Evolutionary conservation across 2,797 vertebrate genomes (phyloP).

Genomic region (Sciaenops ocellatus): DNA sequence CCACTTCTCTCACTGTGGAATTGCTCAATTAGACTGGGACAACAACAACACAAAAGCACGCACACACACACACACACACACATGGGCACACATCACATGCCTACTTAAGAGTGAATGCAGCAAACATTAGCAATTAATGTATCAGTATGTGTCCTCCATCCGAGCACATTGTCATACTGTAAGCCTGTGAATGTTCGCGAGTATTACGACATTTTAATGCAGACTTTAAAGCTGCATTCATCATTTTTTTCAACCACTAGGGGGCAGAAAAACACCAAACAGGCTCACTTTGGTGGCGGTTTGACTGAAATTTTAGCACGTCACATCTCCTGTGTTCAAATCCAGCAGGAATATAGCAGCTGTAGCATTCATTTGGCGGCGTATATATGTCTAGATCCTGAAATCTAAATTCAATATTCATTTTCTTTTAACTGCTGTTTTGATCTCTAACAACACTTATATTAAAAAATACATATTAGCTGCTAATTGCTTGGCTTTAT

Average conservation of each 20-base stretch:
- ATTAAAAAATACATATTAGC: neutral
- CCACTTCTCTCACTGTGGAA: slow-evolving; percentile 56
- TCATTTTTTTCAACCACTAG: neutral
- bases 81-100: slow-evolving; percentile 22
- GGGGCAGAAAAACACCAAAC: slow-evolving; percentile 1
- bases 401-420: neutral
- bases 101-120: slow-evolving; percentile 37
- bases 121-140: slow-evolving; percentile 51
- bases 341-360: neutral
- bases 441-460: neutral
- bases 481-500: neutral
- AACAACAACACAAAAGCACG: slow-evolving; percentile 44
- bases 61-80: slow-evolving; percentile 9
- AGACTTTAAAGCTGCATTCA: slow-evolving; percentile 10
- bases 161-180: neutral
- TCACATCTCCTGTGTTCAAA: neutral
- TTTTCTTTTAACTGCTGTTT: neutral
- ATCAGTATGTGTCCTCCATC: slow-evolving; percentile 26
- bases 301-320: neutral
- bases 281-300: neutral
- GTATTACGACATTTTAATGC: neutral
- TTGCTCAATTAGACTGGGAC: slow-evolving; percentile 74
- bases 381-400: neutral
- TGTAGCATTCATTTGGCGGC: neutral
- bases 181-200: neutral